Base-by-base conservation (phyloP, 2,888 invertebrate genomes). In the Dasypogon diadema region DNA sequence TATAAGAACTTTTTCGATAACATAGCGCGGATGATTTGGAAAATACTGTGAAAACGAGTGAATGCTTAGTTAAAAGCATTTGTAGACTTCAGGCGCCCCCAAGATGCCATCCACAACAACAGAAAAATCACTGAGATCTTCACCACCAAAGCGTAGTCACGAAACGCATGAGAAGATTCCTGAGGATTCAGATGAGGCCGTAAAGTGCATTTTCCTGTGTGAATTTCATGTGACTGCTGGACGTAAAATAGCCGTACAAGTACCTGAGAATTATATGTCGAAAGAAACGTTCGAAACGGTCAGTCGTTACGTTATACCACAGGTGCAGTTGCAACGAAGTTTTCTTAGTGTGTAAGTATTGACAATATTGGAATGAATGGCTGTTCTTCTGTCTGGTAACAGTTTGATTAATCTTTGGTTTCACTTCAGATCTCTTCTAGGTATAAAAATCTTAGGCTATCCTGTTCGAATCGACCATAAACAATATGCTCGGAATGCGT, bases 241-340 rank as follows among this genome's bases (percentile, higher is more conserved):
- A 1, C 93, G 93, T 12, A 92, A 91, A 86, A 93, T 93, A 82
- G 91, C 92, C 42, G 92, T 92, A 84, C 93, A 93, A 88, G 93
- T 92, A 78, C 94, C 94, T 65, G 91, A 91, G 80, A 91, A 93
- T 83, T 92, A 90, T 83, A 91, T 95, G 79, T 91, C 92, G 0
- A 94, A 94, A 86, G 93, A 94, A 81, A 90, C 91, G 76, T 95
- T 95, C 86, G 94, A 94, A 85, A 91, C 92, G 65, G 91, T 94
- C 76, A 93, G 92, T 84, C 92, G 92, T 80, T 95, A 93, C 83
- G 92, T 95, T 76, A 95, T 95, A 83, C 94, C 94, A 4, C 95
- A 95, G 87, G 91, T 91, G 72, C 92, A 94, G 82, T 87, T 95
- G 2, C 92, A 93, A 82, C 88, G 92, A 80, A 91, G 92, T 83